Percentiles rank a stretch among this genome's conserved stretches.
Conservation (phyloP, 1,140 invertebrate species). For the Meloidogyne chitwoodi region DNA sequence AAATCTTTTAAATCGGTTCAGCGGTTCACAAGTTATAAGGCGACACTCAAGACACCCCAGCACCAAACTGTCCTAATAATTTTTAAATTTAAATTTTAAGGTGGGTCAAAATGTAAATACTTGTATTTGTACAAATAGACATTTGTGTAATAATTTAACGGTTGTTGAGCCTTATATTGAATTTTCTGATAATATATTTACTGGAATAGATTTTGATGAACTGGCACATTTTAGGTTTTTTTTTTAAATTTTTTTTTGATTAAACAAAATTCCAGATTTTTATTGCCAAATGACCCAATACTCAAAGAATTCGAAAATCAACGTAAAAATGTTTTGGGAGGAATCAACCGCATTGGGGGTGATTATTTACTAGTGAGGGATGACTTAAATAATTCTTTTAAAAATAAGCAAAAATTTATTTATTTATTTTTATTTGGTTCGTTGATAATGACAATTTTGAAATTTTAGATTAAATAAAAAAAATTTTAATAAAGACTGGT, state of each 20-base stretch:
- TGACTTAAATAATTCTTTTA: not conserved
- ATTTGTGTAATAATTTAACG: conserved; percentile 36
- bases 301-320: conserved; percentile 21
- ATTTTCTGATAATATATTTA: conserved; percentile 29
- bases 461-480: too few relatives aligned
- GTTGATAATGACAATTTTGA: not conserved
- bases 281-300: conserved; percentile 38
- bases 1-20: not conserved
- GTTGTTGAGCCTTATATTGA: conserved; percentile 37
- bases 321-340: conserved; percentile 12
- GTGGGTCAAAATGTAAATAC: conserved; percentile 31
- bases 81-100: not conserved
- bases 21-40: not conserved
- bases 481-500: too few relatives aligned
- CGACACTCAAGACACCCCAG: not conserved
- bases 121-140: conserved; percentile 30
- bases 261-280: conserved; percentile 23
- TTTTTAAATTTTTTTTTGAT: not conserved
- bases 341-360: conserved; percentile 16
- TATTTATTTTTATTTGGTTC: not conserved
- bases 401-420: not conserved
- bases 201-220: conserved; percentile 38
- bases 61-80: not conserved
- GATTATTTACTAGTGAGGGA: not conserved
- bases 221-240: conserved; percentile 40